These are phyloP conservation scores for Lemur catta DNA, from an alignment of 2,797 vertebrate species.

Conservation along the genomic window DNA sequence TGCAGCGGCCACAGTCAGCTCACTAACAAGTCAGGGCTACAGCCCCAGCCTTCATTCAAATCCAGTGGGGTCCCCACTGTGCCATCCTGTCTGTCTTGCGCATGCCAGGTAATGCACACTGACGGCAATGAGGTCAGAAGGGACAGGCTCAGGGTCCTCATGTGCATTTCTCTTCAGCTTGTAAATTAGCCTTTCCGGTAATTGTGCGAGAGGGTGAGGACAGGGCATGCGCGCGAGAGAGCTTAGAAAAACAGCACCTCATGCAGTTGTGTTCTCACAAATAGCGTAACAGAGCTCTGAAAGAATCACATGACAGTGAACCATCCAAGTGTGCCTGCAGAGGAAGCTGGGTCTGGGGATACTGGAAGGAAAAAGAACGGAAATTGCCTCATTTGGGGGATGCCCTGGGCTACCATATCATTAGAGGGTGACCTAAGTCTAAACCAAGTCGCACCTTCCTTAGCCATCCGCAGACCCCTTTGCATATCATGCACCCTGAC, in stretches of 20 bases:
- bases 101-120: rapidly evolving
- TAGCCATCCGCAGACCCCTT: background rate
- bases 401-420: background rate
- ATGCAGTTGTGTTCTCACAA: background rate
- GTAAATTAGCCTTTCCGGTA: background rate
- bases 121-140: background rate
- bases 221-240: background rate
- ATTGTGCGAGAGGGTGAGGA: background rate
- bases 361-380: background rate
- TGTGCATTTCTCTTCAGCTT: background rate
- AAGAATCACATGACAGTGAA: background rate
- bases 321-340: background rate
- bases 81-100: background rate
- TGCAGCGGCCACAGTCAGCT: background rate
- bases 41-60: background rate
- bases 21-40: background rate
- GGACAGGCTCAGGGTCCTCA: no score
- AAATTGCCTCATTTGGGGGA: background rate
- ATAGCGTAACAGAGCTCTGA: background rate
- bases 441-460: background rate
- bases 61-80: background rate
- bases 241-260: background rate
- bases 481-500: background rate
- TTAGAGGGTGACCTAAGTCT: background rate
- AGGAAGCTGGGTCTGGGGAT: background rate